Evolutionary conservation across 2,888 invertebrate species (phyloP).

Genomic region (Heliconius aoede): DNA sequence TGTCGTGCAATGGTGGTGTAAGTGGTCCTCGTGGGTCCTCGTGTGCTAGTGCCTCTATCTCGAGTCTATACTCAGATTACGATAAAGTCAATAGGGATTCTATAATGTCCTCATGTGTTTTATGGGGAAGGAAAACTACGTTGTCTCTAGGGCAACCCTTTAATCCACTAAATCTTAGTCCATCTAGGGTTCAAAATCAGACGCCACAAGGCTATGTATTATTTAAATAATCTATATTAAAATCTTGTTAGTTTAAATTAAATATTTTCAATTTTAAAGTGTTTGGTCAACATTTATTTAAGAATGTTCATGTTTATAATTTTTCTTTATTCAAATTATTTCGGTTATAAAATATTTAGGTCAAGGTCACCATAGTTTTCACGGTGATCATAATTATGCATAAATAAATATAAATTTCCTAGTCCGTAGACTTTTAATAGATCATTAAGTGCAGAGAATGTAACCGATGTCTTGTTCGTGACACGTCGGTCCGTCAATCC

Average conservation of each 20-base stretch:
- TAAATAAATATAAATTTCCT: slow-evolving; percentile 46
- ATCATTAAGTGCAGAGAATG: slow-evolving; percentile 63
- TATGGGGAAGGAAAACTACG: slow-evolving; percentile 39
- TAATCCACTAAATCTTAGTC: slow-evolving; percentile 44
- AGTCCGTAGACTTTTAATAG: slow-evolving; percentile 53
- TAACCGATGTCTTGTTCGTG: slow-evolving; percentile 70
- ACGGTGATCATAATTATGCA: slow-evolving; percentile 46
- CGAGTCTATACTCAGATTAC: slow-evolving; percentile 36
- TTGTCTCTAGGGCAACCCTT: slow-evolving; percentile 36
- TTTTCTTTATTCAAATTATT: slow-evolving; percentile 14
- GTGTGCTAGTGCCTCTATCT: slow-evolving; percentile 41
- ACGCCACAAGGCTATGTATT: slow-evolving; percentile 42
- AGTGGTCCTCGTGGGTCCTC: slow-evolving; percentile 39
- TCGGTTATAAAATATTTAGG: slow-evolving; percentile 60
- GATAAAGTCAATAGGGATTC: slow-evolving; percentile 30
- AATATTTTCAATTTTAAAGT: slow-evolving; percentile 2
- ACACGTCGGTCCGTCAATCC: slow-evolving; percentile 82
- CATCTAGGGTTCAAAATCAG: slow-evolving; percentile 49
- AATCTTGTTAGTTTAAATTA: slow-evolving; percentile 34
- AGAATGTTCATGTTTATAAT: slow-evolving; percentile 8
- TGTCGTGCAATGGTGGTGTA: slow-evolving; percentile 54
- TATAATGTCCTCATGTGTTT: slow-evolving; percentile 30
- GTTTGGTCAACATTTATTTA: neutral
- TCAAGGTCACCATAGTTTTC: slow-evolving; percentile 73
- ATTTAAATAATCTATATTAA: slow-evolving; percentile 33